Percentiles rank a stretch among this genome's conserved stretches.
These are phyloP conservation scores for Zaprionus vittiger DNA, from an alignment of 1,140 invertebrate genomes.

Conservation along the genomic window DNA sequence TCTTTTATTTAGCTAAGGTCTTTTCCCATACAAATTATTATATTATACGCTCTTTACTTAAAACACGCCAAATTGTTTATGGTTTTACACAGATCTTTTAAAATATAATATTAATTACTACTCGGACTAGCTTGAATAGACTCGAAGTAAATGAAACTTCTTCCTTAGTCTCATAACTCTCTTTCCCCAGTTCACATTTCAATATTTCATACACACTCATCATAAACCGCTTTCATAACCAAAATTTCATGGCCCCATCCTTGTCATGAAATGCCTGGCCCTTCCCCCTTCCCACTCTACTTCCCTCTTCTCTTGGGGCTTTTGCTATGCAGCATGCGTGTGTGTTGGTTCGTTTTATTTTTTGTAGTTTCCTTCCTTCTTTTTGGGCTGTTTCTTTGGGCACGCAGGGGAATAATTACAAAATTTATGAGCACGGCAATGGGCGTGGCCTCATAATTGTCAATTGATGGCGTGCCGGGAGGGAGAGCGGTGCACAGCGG, in stretches of 20 bases:
- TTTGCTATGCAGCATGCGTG: conserved; percentile 51
- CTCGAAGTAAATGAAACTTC: background rate
- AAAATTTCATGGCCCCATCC: conserved; percentile 26
- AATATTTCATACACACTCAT: conserved; percentile 2
- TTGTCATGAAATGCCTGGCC: background rate
- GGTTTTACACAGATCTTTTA: too few relatives aligned
- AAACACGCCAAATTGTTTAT: too few relatives aligned
- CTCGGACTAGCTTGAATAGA: background rate
- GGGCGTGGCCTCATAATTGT: conserved; percentile 80
- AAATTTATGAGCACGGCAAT: conserved; percentile 81
- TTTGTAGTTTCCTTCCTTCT: conserved; percentile 41
- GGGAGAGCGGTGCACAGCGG: conserved; percentile 31
- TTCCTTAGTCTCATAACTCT: background rate
- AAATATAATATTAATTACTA: background rate
- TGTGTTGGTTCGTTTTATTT: conserved; percentile 42
- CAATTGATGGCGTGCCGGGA: conserved; percentile 51
- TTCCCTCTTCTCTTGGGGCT: background rate
- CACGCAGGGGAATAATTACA: conserved; percentile 81
- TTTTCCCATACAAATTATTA: too few relatives aligned
- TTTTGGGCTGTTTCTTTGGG: conserved; percentile 51
- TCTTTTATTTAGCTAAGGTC: too few relatives aligned
- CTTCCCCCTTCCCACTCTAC: background rate
- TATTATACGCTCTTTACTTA: too few relatives aligned
- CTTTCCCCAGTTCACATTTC: background rate
- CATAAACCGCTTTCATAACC: background rate